Percentiles rank a stretch among this genome's conserved stretches.
These are phyloP conservation scores for Australoheros scitulus DNA, from an alignment of 2,113 vertebrate genomes.

Conservation along the genomic window DNA sequence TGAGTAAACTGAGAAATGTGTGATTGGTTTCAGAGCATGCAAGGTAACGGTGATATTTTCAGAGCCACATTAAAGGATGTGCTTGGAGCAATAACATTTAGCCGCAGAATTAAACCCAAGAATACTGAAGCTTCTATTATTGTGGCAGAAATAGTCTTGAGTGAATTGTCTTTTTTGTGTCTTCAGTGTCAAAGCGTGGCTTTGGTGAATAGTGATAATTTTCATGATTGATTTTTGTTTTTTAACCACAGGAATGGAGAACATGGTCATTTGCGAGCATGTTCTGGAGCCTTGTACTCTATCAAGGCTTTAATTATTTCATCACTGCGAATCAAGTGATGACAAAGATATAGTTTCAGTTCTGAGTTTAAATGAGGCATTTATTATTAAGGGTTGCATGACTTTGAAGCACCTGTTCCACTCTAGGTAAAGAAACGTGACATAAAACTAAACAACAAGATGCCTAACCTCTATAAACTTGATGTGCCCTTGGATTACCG, in stretches of 20 bases:
- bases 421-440: background rate
- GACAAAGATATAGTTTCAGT: slow-evolving; percentile 3
- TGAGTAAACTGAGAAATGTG: slow-evolving; percentile 8
- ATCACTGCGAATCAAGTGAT: slow-evolving; percentile 28
- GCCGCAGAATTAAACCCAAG: slow-evolving; percentile 11
- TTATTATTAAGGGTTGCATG: background rate
- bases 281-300: slow-evolving; percentile 20
- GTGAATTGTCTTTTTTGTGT: background rate
- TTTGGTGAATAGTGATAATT: slow-evolving; percentile 12
- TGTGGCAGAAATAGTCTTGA: background rate
- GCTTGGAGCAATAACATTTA: slow-evolving; percentile 35
- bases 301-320: slow-evolving; percentile 46
- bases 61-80: slow-evolving; percentile 30
- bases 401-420: background rate
- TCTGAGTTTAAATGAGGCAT: slow-evolving; percentile 1
- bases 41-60: slow-evolving; percentile 37
- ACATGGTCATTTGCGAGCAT: slow-evolving; percentile 35
- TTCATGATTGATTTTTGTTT: slow-evolving; percentile 48
- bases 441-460: background rate
- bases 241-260: slow-evolving; percentile 18
- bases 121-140: background rate
- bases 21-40: slow-evolving; percentile 17
- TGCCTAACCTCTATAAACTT: background rate
- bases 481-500: background rate
- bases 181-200: background rate